phyloP scores from a whole-genome alignment of 2,797 vertebrate species.

The Poliocrania exsul region DNA sequence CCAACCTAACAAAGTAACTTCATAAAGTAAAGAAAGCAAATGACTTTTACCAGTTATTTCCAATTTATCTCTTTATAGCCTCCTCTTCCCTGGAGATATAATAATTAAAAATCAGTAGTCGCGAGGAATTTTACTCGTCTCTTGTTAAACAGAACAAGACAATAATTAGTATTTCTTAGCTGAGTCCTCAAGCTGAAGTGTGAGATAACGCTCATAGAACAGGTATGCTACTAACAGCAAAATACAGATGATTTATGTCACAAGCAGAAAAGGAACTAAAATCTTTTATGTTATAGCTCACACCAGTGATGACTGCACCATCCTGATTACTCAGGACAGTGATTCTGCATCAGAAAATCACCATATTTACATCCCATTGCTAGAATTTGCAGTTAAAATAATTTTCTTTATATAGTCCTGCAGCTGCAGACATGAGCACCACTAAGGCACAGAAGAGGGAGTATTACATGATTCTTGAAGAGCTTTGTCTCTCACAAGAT shows the following conservation, averaged over 20 bases:
- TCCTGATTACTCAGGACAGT: not conserved
- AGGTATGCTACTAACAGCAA: not conserved
- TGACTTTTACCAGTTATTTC: slow-evolving; percentile 20
- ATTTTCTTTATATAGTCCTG: slow-evolving; percentile 12
- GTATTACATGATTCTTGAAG: not conserved
- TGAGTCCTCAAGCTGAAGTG: not conserved
- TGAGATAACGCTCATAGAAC: not conserved
- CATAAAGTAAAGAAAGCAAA: slow-evolving; percentile 5
- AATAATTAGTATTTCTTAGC: not conserved
- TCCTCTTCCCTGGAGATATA: not conserved
- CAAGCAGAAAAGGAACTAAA: not conserved
- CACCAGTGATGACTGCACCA: not conserved
- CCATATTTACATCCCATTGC: not conserved
- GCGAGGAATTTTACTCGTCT: slow-evolving; percentile 26
- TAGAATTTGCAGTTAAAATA: not conserved
- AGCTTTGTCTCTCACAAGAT: not conserved
- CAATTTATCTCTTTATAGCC: slow-evolving; percentile 39
- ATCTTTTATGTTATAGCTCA: not conserved
- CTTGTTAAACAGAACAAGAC: slow-evolving; percentile 26
- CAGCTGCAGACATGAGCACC: not conserved
- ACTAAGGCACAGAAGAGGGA: not conserved
- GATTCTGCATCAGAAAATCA: slow-evolving; percentile 22
- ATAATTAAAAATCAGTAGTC: slow-evolving; percentile 22
- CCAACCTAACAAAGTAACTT: not conserved
- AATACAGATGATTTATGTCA: not conserved